Conservation (phyloP, 2,113 vertebrate genomes). For the Casuarius casuarius region DNA sequence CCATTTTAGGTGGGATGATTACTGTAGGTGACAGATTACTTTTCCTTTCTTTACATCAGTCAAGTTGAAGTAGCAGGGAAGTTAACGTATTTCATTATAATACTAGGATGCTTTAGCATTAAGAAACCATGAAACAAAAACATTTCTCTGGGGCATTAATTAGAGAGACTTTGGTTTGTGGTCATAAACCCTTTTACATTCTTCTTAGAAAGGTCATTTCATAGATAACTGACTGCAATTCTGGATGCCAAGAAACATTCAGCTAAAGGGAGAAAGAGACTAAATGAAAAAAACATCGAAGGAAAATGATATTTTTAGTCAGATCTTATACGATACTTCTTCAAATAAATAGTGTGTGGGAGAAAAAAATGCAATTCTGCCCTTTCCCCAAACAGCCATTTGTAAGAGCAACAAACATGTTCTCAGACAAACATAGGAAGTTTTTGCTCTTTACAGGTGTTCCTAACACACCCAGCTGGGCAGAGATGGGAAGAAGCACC, state of each 20-base stretch:
- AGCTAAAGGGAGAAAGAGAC: neutral
- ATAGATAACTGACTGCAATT: conserved; percentile 46
- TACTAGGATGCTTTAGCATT: conserved; percentile 48
- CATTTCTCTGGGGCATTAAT: conserved; percentile 67
- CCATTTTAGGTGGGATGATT: conserved; percentile 39
- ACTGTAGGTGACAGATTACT: conserved; percentile 13
- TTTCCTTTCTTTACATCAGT: conserved; percentile 37
- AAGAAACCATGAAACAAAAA: conserved; percentile 63
- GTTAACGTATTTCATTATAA: conserved; percentile 62
- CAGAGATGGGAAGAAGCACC: accelerated
- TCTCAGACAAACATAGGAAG: neutral
- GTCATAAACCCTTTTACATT: conserved; percentile 41
- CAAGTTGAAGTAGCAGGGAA: conserved; percentile 44
- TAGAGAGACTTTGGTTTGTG: conserved; percentile 60
- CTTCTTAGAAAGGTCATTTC: conserved; percentile 47
- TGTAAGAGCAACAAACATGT: neutral
- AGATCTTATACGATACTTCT: neutral
- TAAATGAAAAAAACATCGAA: neutral
- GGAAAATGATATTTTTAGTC: neutral
- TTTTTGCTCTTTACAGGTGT: neutral
- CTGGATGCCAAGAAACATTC: neutral
- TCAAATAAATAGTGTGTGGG: neutral
- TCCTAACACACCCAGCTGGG: neutral
- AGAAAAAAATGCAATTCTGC: neutral
- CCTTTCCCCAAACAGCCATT: neutral